phyloP scores from a whole-genome alignment of 2,888 invertebrate species.

The Dichetophora obliterata region DNA sequence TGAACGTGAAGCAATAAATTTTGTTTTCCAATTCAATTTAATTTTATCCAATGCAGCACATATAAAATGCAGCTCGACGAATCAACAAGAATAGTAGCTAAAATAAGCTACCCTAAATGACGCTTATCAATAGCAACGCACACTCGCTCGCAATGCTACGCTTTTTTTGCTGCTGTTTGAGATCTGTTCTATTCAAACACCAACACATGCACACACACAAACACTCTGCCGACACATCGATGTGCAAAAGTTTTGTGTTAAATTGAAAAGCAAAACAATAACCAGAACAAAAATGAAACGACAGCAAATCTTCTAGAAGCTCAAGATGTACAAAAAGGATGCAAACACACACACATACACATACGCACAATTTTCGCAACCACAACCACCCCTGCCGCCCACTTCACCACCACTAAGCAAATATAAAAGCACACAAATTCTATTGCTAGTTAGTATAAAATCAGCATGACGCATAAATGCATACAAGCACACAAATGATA shows the following conservation, averaged over 20 bases:
- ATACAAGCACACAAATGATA: not conserved
- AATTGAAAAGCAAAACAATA: not conserved
- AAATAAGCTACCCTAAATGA: conserved; percentile 14
- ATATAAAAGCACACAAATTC: not conserved
- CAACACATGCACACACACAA: not conserved
- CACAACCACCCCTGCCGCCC: no score
- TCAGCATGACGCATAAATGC: not conserved
- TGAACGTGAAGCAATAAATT: not conserved
- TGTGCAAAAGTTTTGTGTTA: not conserved
- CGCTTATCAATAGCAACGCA: conserved; percentile 8
- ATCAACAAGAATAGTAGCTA: not conserved
- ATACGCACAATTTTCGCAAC: no score
- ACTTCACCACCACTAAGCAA: not conserved
- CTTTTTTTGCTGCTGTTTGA: not conserved
- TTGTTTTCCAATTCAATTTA: not conserved
- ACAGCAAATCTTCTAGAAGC: not conserved
- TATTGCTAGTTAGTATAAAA: not conserved
- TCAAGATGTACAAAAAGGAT: not conserved
- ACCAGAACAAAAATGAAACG: not conserved
- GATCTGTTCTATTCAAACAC: not conserved
- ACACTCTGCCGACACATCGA: not conserved
- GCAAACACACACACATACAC: no score
- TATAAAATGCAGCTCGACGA: not conserved
- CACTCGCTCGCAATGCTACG: not conserved
- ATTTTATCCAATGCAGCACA: not conserved